Base-by-base conservation (phyloP, 2,888 invertebrate genomes). In the Mechanitis messenoides region DNA sequence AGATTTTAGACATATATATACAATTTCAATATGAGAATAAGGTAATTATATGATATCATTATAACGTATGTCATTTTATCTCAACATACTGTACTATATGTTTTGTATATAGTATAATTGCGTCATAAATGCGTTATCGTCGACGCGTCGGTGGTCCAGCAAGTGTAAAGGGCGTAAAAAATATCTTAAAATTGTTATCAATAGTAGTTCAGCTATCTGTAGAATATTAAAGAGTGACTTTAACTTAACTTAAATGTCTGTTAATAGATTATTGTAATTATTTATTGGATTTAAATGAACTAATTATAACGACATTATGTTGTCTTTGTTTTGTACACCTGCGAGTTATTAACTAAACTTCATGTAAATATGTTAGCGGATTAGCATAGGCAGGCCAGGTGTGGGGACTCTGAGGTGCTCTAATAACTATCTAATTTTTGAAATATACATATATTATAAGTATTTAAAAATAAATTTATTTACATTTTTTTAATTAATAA, bases 121-220 rank as follows among this genome's bases (percentile, higher is more conserved):
- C 59, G 66, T 64, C 57, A 62, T 62, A 66, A 68, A 68, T 63
- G 63, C 61, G 58, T 68, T 65, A 67, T 66, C 64, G 61, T 61
- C 56, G 60, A 65, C 53, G 70, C 69, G 63, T 70, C 68, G 69
- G 67, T 68, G 65, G 64, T 68, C 68, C 57, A 59, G 59, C 31
- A 45, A 59, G 38, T 56, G 45, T 54, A 42, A 54, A 56, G 50
- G 56, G 59, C 59, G 53, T 28, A 56, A 53, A 55, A 60, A 60
- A 63, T 63, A 53, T 60, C 63, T 54, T 60, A 59, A 60, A 54
- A 56, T 55, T n/a, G 50, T 58, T 57, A 58, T 60, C 60, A 9
- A 31, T 50, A 50, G 31, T 50, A 31, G 28, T 31, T 3, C n/a
- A 7, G 7, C 31, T 50, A 50, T 50, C 58, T 62, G 63, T 65